Percentiles rank a stretch among this genome's conserved stretches.
These are phyloP conservation scores for Helostoma temminkii DNA, from an alignment of 2,797 vertebrate genomes.

Conservation along the genomic window DNA sequence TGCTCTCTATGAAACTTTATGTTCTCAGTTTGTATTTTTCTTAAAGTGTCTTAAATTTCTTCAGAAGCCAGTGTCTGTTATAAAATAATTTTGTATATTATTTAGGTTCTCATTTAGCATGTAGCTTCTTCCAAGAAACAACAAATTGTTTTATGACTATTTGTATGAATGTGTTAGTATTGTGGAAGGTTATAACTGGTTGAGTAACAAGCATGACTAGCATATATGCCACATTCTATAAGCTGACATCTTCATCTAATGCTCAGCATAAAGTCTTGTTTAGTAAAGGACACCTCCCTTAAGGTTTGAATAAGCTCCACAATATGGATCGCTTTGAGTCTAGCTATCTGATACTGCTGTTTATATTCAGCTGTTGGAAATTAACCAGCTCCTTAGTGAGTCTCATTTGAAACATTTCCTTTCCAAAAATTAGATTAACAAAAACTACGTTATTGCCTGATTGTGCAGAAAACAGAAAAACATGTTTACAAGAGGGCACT, in stretches of 20 bases:
- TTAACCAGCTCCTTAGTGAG: constrained; percentile 28
- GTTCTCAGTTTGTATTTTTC: constrained; percentile 27
- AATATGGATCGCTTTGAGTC: constrained; percentile 9
- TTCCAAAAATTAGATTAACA: constrained; percentile 8
- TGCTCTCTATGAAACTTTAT: constrained; percentile 10
- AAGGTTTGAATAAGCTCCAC: neutral
- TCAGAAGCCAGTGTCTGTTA: neutral
- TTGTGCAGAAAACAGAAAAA: constrained; percentile 22
- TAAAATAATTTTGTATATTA: too few species aligned
- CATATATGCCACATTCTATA: neutral
- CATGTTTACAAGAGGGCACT: constrained; percentile 13
- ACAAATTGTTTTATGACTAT: neutral
- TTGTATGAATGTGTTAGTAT: neutral
- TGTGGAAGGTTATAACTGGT: constrained; percentile 13
- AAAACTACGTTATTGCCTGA: constrained; percentile 2
- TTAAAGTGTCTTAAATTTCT: constrained; percentile 8
- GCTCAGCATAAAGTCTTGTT: constrained; percentile 6
- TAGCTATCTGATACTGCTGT: constrained; percentile 11
- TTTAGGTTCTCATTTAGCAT: too few species aligned
- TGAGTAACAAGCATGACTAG: constrained; percentile 10
- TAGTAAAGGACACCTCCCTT: neutral
- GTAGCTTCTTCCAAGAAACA: neutral
- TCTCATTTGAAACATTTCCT: neutral
- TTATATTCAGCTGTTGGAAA: constrained; percentile 37
- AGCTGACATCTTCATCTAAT: neutral